phyloP scores from a whole-genome alignment of 2,888 invertebrate genomes.

The Limenitis camilla region DNA sequence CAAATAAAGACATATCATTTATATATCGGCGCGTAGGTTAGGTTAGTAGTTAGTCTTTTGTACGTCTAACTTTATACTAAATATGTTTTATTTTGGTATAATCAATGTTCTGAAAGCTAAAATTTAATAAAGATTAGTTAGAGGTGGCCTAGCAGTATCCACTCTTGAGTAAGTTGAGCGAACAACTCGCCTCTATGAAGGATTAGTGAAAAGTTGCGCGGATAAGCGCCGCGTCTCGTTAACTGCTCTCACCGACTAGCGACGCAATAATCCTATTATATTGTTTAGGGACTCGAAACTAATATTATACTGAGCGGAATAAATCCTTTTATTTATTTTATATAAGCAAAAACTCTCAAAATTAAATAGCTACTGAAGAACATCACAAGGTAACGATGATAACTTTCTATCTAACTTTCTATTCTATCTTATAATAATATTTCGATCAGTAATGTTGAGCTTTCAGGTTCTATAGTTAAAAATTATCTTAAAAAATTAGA shows the following conservation, averaged over 20 bases:
- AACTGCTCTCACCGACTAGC: constrained; percentile 11
- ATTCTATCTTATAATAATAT: no score
- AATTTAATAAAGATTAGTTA: constrained; percentile 11
- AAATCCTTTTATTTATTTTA: no score
- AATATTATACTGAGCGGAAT: neutral
- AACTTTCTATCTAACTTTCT: no score
- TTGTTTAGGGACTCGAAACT: constrained; percentile 11
- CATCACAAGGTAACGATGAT: no score
- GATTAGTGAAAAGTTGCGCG: constrained; percentile 19
- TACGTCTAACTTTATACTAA: neutral
- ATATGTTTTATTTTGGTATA: neutral
- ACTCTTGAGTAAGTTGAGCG: constrained; percentile 6
- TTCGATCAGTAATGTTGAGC: no score
- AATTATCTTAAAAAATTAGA: no score
- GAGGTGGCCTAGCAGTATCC: constrained; percentile 3
- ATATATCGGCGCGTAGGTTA: no score
- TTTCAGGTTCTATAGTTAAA: no score
- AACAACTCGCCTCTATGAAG: constrained; percentile 11
- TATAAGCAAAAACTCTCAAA: no score
- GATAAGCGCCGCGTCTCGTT: constrained; percentile 15
- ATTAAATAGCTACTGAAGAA: no score
- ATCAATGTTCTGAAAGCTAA: neutral
- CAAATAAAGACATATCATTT: no score
- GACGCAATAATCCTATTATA: constrained; percentile 18
- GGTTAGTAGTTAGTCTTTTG: neutral